Evolutionary conservation across 2,113 vertebrate species (phyloP).

Genomic region (Albula glossodonta): DNA sequence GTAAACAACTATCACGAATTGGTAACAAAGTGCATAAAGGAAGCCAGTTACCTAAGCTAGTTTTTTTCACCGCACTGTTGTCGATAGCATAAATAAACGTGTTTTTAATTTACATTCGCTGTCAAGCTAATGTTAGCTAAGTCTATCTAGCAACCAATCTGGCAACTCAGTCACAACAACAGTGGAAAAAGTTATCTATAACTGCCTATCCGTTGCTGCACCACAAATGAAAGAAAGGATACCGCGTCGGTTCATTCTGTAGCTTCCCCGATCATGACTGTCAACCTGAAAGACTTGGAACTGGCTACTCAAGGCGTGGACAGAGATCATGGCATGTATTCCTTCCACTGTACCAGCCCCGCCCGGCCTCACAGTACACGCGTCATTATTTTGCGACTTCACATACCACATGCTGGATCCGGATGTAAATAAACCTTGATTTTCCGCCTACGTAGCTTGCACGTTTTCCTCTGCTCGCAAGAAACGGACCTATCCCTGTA

Average conservation of each 20-base stretch:
- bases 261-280: background rate
- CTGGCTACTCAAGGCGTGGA: background rate
- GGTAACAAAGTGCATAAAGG: background rate
- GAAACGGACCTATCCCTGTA: no score
- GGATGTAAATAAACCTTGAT: slow-evolving; percentile 3
- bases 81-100: background rate
- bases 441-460: background rate
- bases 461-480: background rate
- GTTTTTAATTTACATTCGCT: background rate
- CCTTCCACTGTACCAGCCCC: background rate
- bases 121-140: background rate
- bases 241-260: background rate
- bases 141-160: background rate
- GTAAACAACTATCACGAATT: background rate
- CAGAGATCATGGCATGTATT: slow-evolving; percentile 12
- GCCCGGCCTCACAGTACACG: background rate
- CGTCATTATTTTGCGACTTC: slow-evolving; percentile 25
- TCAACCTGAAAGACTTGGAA: background rate
- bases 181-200: background rate
- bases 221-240: background rate
- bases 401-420: background rate
- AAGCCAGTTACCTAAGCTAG: background rate
- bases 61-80: background rate
- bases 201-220: background rate
- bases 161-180: background rate